Evolutionary conservation across 2,113 vertebrate genomes (phyloP), one percentile per base, ranked within the genome.

Genomic region (Platichthys stellatus): DNA sequence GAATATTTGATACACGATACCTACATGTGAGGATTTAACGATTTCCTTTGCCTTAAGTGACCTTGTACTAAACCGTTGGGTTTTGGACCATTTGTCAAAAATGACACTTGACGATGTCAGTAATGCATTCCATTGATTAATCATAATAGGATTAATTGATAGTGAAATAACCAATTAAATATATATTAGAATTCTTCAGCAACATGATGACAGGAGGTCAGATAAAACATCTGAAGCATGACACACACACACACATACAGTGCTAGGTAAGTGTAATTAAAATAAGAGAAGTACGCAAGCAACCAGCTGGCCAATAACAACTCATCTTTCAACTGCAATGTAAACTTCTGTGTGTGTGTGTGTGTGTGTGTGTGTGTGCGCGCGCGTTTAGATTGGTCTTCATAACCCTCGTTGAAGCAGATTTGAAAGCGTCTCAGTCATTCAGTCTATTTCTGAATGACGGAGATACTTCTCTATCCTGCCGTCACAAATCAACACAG

Each of bases 251-350:
- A 70, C 35, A 26, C 38, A 43, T 2, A 18, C 38, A 23, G 23
- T 45, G 21, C 51, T 56, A 72, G 0, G 14, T 60, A 59, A 5
- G 9, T 51, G 66, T 58, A 57, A 75, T 79, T 75, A 62, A 47
- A 74, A 74, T 63, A 72, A 66, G 53, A 62, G 38, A 11, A 49
- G 45, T 23, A 40, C 65, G 40, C 58, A 28, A 74, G 47, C 61
- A 70, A 78, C 61, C 17, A 13, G 49, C 20, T 9, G 47, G 67
- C 61, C 60, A 56, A 65, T 61, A 61, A 45, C 67, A 71, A 54
- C 72, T 76, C 73, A 54, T 60, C 70, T 78, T 78, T 69, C 70
- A 59, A 17, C 69, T 61, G 35, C 49, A 47, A 43, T 8, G 40
- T 7, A 6, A 57, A 57, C 26, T 57, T 31, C 47, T 38, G 10